phyloP scores from a whole-genome alignment of 1,140 invertebrate species.

The Cydia strobilella region DNA sequence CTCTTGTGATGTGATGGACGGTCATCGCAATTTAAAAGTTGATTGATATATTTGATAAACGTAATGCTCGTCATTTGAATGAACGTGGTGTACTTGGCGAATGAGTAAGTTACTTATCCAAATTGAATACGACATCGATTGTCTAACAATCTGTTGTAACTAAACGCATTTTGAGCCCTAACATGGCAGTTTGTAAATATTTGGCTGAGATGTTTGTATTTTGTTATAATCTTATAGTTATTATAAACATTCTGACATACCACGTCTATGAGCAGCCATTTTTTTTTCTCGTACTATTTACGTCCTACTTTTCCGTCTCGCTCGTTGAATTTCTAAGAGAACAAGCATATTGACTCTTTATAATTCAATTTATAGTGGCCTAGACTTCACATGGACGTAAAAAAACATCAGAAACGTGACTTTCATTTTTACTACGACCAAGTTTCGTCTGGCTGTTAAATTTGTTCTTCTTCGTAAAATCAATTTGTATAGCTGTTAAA shows the following conservation, averaged over 20 bases:
- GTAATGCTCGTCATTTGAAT: too few species aligned
- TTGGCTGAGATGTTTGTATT: too few species aligned
- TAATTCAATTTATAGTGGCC: slow-evolving; percentile 23
- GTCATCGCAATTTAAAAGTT: not conserved
- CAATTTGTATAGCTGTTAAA: slow-evolving; percentile 1
- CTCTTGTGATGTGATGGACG: too few species aligned
- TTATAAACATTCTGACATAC: too few species aligned
- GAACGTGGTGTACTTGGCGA: too few species aligned
- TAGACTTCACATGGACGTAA: slow-evolving; percentile 16
- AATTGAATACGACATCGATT: too few species aligned
- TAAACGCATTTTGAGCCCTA: too few species aligned
- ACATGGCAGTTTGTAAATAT: too few species aligned
- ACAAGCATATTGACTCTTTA: not conserved
- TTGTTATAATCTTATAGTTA: too few species aligned
- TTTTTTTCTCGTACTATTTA: slow-evolving; percentile 18
- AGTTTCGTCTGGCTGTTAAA: not conserved
- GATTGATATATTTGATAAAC: not conserved
- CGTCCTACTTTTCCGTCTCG: slow-evolving; percentile 8
- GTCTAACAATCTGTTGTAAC: too few species aligned
- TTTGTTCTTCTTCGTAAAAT: not conserved
- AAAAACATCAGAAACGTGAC: not conserved
- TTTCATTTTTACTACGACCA: slow-evolving; percentile 25
- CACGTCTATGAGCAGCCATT: not conserved
- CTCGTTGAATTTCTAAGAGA: slow-evolving; percentile 1
- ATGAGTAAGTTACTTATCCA: too few species aligned